A percentile compares a stretch with the other conserved stretches of the same genome.
phyloP scores from a whole-genome alignment of 2,797 vertebrate genomes.

The Otolemur crassicaudatus region DNA sequence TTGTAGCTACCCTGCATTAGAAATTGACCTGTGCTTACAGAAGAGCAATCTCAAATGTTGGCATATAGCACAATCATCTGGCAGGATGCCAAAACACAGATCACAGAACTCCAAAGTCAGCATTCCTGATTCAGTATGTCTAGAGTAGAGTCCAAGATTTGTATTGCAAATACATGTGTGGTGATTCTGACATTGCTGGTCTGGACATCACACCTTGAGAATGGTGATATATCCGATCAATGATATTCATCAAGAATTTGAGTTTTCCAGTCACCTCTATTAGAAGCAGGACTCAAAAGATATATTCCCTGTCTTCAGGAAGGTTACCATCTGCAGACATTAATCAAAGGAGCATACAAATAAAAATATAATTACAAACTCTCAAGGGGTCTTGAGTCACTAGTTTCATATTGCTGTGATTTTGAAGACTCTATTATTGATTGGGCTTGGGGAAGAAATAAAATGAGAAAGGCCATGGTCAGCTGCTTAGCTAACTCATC shows the following conservation, averaged over 20 bases:
- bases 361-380: neutral
- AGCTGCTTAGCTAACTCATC: neutral
- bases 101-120: neutral
- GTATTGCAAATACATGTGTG: neutral
- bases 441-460: neutral
- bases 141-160: neutral
- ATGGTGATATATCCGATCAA: neutral
- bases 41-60: neutral
- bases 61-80: neutral
- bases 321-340: neutral
- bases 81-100: neutral
- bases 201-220: neutral
- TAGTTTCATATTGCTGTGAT: neutral
- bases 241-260: neutral
- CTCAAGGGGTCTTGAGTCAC: neutral
- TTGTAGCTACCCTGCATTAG: neutral
- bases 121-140: neutral
- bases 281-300: neutral
- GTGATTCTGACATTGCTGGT: neutral
- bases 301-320: neutral
- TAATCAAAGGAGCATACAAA: neutral
- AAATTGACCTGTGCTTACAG: neutral
- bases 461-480: neutral
- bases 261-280: neutral
- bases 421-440: slow-evolving; percentile 3